Conservation (phyloP, 2,797 vertebrate species). For the Hafferia zeledoni region DNA sequence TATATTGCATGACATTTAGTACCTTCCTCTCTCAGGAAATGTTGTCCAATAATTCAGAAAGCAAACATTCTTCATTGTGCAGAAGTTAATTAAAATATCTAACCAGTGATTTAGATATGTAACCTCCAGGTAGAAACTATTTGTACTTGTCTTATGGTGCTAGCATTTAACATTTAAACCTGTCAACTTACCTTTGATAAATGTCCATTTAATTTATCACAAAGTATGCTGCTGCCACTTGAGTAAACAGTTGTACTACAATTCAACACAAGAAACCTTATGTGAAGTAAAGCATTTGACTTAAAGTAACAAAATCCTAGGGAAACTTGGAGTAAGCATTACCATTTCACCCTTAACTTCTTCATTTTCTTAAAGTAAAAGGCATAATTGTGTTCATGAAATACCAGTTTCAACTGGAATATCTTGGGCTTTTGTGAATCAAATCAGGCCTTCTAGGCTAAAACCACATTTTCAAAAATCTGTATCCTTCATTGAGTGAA, state of each 20-base stretch:
- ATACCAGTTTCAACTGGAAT: neutral
- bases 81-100: conserved; percentile 52
- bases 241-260: conserved; percentile 17
- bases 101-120: neutral
- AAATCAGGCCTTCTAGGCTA: neutral
- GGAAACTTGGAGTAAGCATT: neutral
- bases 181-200: conserved; percentile 36
- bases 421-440: neutral
- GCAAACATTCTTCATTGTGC: neutral
- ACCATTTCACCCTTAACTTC: neutral
- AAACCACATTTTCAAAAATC: neutral
- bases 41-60: conserved; percentile 28
- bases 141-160: conserved; percentile 41
- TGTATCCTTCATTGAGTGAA: neutral
- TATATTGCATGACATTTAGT: neutral
- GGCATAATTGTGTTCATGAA: neutral
- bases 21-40: conserved; percentile 35
- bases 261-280: conserved; percentile 17
- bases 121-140: conserved; percentile 40
- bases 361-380: neutral
- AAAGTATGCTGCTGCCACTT: conserved; percentile 19
- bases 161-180: conserved; percentile 14
- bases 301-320: neutral
- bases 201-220: conserved; percentile 43
- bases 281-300: neutral